A percentile compares a stretch with the other conserved stretches of the same genome.
phyloP scores from a whole-genome alignment of 2,888 invertebrate species.

The Synanthedon formicaeformis region DNA sequence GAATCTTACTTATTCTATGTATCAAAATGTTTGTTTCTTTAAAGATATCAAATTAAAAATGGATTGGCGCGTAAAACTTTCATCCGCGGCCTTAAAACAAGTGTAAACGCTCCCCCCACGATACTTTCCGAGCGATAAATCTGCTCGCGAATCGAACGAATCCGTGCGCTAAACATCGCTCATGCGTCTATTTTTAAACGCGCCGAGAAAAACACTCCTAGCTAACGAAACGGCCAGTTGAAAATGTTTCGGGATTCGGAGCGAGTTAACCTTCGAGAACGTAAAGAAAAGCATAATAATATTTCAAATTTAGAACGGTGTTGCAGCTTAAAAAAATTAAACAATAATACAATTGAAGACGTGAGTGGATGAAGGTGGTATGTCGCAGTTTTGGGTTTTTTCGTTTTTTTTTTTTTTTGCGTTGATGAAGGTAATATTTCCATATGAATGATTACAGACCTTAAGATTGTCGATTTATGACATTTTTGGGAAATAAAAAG shows the following conservation, averaged over 20 bases:
- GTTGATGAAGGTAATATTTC: too few species aligned
- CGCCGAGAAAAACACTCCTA: conserved; percentile 42
- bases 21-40: conserved; percentile 12
- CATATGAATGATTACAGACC: too few species aligned
- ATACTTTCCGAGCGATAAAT: conserved; percentile 54
- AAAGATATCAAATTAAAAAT: conserved; percentile 51
- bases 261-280: conserved; percentile 23
- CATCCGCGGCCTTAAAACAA: conserved; percentile 54
- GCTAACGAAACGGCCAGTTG: conserved; percentile 33
- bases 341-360: neutral
- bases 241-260: conserved; percentile 23
- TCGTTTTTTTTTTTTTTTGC: too few species aligned
- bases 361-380: too few species aligned
- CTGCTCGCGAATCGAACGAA: conserved; percentile 55
- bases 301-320: conserved; percentile 44
- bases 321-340: conserved; percentile 11
- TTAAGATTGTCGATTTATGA: too few species aligned
- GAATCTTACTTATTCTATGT: neutral
- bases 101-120: conserved; percentile 45
- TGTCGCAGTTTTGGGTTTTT: too few species aligned
- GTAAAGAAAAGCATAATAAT: conserved; percentile 32
- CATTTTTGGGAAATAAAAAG: too few species aligned
- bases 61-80: conserved; percentile 57
- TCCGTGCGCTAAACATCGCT: conserved; percentile 45
- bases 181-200: conserved; percentile 51